A percentile compares a stretch with the other conserved stretches of the same genome.
Conservation (phyloP, 1,140 invertebrate species). For the Drosophila asahinai region DNA sequence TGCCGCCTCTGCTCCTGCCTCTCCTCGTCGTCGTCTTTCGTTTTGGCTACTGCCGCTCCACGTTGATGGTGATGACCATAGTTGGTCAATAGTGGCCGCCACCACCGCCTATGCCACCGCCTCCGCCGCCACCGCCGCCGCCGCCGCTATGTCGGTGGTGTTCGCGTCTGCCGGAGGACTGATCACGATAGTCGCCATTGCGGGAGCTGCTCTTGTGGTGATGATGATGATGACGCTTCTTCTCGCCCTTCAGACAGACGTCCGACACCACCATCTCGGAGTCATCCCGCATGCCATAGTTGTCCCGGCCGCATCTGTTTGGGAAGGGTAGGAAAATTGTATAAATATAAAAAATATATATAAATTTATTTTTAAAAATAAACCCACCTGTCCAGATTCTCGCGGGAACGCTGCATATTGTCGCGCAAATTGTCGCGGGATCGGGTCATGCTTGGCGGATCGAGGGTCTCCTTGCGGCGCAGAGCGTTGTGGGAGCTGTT, state of each 20-base stretch:
- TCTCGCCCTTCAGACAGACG: conserved; percentile 88
- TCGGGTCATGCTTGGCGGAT: conserved; percentile 87
- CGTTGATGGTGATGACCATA: conserved; percentile 85
- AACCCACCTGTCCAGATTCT: conserved; percentile 85
- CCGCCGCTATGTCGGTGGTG: conserved; percentile 80
- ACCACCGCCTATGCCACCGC: conserved; percentile 45
- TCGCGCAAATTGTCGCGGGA: conserved; percentile 85
- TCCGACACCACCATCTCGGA: conserved; percentile 93
- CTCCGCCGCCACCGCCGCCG: conserved; percentile 52
- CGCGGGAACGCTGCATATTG: conserved; percentile 84
- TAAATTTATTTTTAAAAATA: neutral
- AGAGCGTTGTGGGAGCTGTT: conserved; percentile 86
- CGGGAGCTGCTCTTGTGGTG: conserved; percentile 87
- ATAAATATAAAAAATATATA: no score
- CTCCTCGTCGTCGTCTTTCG: conserved; percentile 2
- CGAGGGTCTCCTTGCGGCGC: conserved; percentile 89
- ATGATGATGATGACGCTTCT: conserved; percentile 93
- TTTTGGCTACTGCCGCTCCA: conserved; percentile 75
- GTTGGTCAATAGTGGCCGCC: conserved; percentile 85
- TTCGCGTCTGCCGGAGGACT: conserved; percentile 77
- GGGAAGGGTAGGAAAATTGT: no score
- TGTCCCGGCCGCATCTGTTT: conserved; percentile 84
- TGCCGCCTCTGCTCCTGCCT: neutral
- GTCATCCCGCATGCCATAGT: conserved; percentile 90
- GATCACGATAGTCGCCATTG: conserved; percentile 79